These are phyloP conservation scores for Lasioglossum oenotherae DNA, from an alignment of 2,888 invertebrate species.

Conservation along the genomic window DNA sequence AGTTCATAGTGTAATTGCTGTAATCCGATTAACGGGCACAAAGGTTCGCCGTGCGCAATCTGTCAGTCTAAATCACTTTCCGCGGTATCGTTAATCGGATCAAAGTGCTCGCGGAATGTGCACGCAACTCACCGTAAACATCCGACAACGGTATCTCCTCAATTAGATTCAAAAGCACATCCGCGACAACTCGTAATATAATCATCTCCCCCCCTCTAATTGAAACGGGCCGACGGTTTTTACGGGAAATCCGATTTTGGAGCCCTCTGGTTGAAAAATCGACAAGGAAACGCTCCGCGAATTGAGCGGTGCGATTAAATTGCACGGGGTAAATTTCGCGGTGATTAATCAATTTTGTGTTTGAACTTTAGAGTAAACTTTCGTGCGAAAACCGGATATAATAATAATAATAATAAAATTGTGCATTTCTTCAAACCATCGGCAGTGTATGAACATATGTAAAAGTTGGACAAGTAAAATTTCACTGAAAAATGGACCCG, in stretches of 20 bases:
- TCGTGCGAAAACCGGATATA: not conserved
- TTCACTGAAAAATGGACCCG: not conserved
- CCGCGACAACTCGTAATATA: slow-evolving; percentile 5
- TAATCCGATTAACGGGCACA: slow-evolving; percentile 54
- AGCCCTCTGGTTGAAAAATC: not conserved
- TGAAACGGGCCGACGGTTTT: not conserved
- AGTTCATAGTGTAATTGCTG: slow-evolving; percentile 60
- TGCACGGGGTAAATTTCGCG: too few relatives aligned
- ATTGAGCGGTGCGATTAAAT: not conserved
- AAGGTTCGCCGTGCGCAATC: slow-evolving; percentile 54
- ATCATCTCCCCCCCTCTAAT: slow-evolving; percentile 23
- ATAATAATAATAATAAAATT: too few relatives aligned
- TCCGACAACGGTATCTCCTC: slow-evolving; percentile 46
- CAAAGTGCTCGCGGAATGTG: slow-evolving; percentile 54
- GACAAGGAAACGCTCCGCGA: not conserved
- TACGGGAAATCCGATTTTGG: not conserved
- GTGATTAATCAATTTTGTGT: not conserved
- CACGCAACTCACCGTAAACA: slow-evolving; percentile 55
- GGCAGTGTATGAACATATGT: not conserved
- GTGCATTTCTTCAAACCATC: not conserved
- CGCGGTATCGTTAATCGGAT: slow-evolving; percentile 58
- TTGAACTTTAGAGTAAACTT: too few relatives aligned
- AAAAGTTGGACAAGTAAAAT: not conserved
- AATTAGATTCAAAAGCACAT: slow-evolving; percentile 48
- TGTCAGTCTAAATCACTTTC: slow-evolving; percentile 61